Conservation (phyloP, 2,888 invertebrate genomes). For the Torymus texanus region DNA sequence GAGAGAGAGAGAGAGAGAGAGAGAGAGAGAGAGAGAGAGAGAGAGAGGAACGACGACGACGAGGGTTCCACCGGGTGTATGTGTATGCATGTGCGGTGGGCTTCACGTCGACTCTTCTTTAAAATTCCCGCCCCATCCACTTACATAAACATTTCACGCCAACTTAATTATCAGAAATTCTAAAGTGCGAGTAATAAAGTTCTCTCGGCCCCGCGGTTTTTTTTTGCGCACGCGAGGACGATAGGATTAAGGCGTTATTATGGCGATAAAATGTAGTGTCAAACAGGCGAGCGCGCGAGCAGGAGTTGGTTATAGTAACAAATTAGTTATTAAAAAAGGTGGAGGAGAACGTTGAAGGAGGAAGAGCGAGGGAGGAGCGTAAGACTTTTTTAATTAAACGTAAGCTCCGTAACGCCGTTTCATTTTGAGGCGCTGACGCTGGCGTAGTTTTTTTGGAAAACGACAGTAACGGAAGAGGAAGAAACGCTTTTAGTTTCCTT, state of each 20-base stretch:
- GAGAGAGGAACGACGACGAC: neutral
- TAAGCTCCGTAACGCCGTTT: slow-evolving; percentile 12
- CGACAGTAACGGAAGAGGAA: neutral
- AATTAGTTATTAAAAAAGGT: slow-evolving; percentile 49
- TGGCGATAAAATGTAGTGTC: slow-evolving; percentile 45
- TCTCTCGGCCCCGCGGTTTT: slow-evolving; percentile 8
- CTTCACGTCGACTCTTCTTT: slow-evolving; percentile 44
- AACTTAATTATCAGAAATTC: slow-evolving; percentile 57
- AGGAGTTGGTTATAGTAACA: slow-evolving; percentile 24
- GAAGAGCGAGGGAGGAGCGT: neutral
- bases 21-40: neutral
- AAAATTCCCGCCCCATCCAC: slow-evolving; percentile 48
- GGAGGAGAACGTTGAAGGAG: neutral
- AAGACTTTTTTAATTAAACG: slow-evolving; percentile 50
- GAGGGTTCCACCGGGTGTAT: neutral
- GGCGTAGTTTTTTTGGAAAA: slow-evolving; percentile 13
- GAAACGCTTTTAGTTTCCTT: neutral
- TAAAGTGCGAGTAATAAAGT: slow-evolving; percentile 52
- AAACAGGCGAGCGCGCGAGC: neutral
- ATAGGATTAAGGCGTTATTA: slow-evolving; percentile 45
- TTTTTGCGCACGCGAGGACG: slow-evolving; percentile 20
- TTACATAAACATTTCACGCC: slow-evolving; percentile 54
- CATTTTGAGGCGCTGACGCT: slow-evolving; percentile 37
- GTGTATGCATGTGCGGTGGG: slow-evolving; percentile 23
- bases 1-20: neutral